A percentile compares a stretch with the other conserved stretches of the same genome.
Evolutionary conservation across 2,113 vertebrate genomes (phyloP).

Genomic region (Leptosomus discolor): DNA sequence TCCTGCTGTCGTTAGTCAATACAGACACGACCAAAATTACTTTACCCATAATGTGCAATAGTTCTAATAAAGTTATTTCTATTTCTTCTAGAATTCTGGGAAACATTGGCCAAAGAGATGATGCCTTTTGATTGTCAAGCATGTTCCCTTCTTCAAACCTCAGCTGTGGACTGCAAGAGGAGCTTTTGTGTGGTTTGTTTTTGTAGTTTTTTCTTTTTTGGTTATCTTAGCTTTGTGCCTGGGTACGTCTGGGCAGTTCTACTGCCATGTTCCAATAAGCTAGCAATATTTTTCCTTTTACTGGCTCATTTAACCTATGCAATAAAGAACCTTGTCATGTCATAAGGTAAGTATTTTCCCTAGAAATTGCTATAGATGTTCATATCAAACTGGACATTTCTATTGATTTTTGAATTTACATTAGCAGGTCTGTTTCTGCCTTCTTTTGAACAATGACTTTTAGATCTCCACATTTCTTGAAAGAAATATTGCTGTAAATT

Average conservation of each 20-base stretch:
- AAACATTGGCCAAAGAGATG: background rate
- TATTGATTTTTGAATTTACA: slow-evolving; percentile 60
- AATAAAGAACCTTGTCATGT: slow-evolving; percentile 34
- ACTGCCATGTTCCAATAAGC: background rate
- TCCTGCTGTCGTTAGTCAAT: background rate
- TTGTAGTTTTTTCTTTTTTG: background rate
- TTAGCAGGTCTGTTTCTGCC: slow-evolving; percentile 9
- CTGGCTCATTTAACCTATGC: slow-evolving; percentile 28
- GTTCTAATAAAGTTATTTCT: background rate
- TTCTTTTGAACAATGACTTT: slow-evolving; percentile 42
- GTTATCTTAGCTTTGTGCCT: background rate
- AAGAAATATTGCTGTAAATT: slow-evolving; percentile 33
- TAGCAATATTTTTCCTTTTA: slow-evolving; percentile 22
- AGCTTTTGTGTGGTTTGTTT: background rate
- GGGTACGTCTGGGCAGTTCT: background rate
- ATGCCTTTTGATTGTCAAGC: background rate
- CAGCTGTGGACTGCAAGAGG: background rate
- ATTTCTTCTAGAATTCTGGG: background rate
- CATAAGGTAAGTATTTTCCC: slow-evolving; percentile 43
- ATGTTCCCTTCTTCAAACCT: background rate
- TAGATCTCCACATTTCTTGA: background rate
- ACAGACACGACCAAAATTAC: background rate
- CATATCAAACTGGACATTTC: background rate
- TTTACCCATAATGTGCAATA: background rate
- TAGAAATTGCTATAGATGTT: slow-evolving; percentile 11